phyloP scores from a whole-genome alignment of 1,140 invertebrate genomes.

The Phthorimaea operculella region DNA sequence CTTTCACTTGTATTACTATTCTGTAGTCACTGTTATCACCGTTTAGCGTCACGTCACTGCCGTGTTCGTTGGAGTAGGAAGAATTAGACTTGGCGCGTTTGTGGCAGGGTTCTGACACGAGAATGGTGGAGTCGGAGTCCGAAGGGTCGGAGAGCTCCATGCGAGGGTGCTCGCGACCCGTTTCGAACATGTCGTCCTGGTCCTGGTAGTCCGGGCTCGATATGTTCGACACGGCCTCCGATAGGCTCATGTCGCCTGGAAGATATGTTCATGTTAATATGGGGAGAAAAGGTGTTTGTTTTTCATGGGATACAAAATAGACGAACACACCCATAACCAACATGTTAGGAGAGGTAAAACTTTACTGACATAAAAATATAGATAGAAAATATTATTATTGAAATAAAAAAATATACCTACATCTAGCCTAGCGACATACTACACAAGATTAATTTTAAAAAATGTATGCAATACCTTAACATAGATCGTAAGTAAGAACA shows the following conservation, averaged over 20 bases:
- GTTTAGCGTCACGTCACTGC: slow-evolving; percentile 60
- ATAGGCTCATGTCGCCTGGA: slow-evolving; percentile 75
- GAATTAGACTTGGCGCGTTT: slow-evolving; percentile 69
- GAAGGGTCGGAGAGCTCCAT: slow-evolving; percentile 89
- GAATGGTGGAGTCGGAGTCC: slow-evolving; percentile 83
- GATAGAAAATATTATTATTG: no score
- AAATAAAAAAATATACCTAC: no score
- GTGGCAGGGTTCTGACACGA: slow-evolving; percentile 80
- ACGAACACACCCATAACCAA: no score
- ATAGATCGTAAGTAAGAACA: no score
- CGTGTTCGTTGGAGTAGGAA: slow-evolving; percentile 54
- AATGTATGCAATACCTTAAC: no score
- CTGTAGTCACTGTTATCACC: slow-evolving; percentile 71
- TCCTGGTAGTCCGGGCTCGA: slow-evolving; percentile 89
- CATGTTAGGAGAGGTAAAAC: no score
- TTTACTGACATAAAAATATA: no score
- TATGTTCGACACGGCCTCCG: slow-evolving; percentile 87
- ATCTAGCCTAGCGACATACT: no score
- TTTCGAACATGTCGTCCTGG: slow-evolving; percentile 69
- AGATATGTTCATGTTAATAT: slow-evolving; percentile 3
- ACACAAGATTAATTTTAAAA: no score
- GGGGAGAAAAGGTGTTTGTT: no score
- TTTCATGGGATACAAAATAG: no score
- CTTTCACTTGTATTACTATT: slow-evolving; percentile 87
- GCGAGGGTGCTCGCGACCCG: slow-evolving; percentile 74